These are phyloP conservation scores for Diorhabda carinulata DNA, from an alignment of 1,140 invertebrate species.

Conservation along the genomic window DNA sequence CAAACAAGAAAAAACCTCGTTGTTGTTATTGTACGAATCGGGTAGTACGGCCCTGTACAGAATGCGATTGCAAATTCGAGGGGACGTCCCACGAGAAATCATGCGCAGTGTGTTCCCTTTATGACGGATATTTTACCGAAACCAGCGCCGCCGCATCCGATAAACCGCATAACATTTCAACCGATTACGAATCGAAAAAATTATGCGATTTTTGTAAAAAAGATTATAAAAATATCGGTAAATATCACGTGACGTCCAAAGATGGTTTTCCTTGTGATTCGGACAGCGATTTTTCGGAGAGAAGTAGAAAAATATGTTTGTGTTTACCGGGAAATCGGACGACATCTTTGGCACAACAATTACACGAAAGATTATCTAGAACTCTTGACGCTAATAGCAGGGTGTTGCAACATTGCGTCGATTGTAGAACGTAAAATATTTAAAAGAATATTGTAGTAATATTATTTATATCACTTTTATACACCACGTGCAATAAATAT, in stretches of 20 bases:
- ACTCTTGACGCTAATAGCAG: constrained; percentile 14
- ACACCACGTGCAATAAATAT: not conserved
- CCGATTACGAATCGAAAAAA: constrained; percentile 7
- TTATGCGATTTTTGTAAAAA: constrained; percentile 20
- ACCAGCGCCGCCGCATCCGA: constrained; percentile 6
- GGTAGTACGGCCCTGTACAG: constrained; percentile 10
- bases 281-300: constrained; percentile 8
- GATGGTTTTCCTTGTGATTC: constrained; percentile 12
- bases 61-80: not conserved
- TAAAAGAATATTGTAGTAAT: no score
- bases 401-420: constrained; percentile 10
- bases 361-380: constrained; percentile 30
- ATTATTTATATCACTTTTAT: not conserved
- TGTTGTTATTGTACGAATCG: constrained; percentile 5
- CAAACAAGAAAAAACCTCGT: not conserved
- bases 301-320: constrained; percentile 24
- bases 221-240: constrained; percentile 6
- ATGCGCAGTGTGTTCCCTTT: constrained; percentile 4
- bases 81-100: constrained; percentile 7
- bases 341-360: constrained; percentile 21
- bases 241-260: not conserved
- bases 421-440: constrained; percentile 9
- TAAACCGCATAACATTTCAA: constrained; percentile 4
- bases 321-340: constrained; percentile 22
- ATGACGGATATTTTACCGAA: constrained; percentile 9